Evolutionary conservation across 2,888 invertebrate species (phyloP).

Genomic region (Ceratothoa steindachneri): DNA sequence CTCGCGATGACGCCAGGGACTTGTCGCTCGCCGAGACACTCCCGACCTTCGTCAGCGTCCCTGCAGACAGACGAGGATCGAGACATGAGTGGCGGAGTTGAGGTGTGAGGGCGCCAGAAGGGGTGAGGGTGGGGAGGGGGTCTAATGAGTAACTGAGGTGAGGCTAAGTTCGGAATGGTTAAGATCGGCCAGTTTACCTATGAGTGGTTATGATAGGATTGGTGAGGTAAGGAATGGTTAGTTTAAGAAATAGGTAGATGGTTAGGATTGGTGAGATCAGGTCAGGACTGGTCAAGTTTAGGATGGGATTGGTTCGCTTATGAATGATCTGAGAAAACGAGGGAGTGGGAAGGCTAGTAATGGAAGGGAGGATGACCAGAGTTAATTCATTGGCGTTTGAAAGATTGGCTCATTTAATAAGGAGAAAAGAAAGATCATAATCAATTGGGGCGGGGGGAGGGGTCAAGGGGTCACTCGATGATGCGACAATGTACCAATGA

Average conservation of each 20-base stretch:
- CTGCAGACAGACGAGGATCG: slow-evolving; percentile 9
- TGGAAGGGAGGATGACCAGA: slow-evolving; percentile 6
- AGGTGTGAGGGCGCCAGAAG: background rate
- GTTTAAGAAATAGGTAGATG: no score
- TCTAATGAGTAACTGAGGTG: background rate
- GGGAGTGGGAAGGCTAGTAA: slow-evolving; percentile 5
- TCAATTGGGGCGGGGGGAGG: background rate
- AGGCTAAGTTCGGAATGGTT: background rate
- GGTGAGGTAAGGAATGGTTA: no score
- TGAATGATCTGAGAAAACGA: background rate
- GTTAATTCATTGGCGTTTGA: background rate
- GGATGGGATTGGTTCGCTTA: background rate
- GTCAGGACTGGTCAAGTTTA: background rate
- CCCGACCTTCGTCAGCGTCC: slow-evolving; percentile 45
- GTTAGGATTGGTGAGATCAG: no score
- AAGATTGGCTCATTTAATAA: slow-evolving; percentile 9
- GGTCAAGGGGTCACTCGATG: background rate
- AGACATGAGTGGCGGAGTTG: background rate
- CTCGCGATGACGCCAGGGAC: slow-evolving; percentile 52
- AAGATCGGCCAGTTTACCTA: no score
- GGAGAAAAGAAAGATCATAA: background rate
- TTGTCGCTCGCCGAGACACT: slow-evolving; percentile 50
- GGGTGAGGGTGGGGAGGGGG: background rate
- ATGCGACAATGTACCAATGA: no score
- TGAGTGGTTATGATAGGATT: no score